Base-by-base conservation (phyloP, 2,888 invertebrate genomes). In the Luperina nickerlii region DNA sequence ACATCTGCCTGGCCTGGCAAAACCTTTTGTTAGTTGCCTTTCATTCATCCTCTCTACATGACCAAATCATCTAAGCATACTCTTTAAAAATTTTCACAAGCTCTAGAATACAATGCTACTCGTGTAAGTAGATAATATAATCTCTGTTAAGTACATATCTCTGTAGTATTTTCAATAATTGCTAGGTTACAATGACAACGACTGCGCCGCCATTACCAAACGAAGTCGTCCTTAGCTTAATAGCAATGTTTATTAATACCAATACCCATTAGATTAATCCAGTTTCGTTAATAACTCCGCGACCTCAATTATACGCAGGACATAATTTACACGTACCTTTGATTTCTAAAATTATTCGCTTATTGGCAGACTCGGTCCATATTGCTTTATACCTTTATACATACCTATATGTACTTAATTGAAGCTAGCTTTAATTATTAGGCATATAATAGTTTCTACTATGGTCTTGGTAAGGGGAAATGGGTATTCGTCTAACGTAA, bases 301-400 rank as follows among this genome's bases (percentile, higher is more conserved):
- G 86, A 82, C 81, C 87, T 87, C 86, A 89, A 88, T 88, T 88
- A 89, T 63, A 62, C 45, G 60, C 45, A 74, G 70, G 48, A 71
- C 78, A 79, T 83, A 88, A 89, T 85, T 89, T 89, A 89, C 89
- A 89, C 83, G 78, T 82, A 48, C 78, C 67, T 81, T 72, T 74
- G 73, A 85, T 87, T 89, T 89, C 69, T 85, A 77, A 80, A 77
- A 85, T 87, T 72, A 88, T 83, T 81, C 62, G 79, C 76, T 60
- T 85, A 82, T 84, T 79, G 78, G 80, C 62, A 72, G 51, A 51
- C 42, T 73, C 48, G 45, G 48, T 73, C 65, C 54, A 66, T 74
- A 63, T 73, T 51, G 54, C 78, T 42, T 27, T 72, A 51, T 69
- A 66, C 75, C 78, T 42, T 27, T 72, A 51, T 69, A 66, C 75